phyloP scores from a whole-genome alignment of 1,140 invertebrate genomes.

The Habropoda laboriosa region DNA sequence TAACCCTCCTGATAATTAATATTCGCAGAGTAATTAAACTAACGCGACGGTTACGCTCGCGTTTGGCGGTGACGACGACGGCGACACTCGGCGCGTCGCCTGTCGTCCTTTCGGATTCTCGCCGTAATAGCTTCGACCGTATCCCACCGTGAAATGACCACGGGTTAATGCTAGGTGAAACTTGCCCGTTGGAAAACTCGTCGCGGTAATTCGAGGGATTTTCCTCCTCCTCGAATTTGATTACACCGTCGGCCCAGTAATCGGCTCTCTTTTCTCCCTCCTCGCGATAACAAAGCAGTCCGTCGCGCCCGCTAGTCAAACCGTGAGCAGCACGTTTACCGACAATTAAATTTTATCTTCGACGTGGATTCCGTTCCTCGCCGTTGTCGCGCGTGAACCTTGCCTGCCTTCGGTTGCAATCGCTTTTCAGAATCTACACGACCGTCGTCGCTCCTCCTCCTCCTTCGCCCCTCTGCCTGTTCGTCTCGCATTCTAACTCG shows the following conservation, averaged over 20 bases:
- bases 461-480: not conserved
- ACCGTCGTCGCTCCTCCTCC: not conserved
- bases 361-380: constrained; percentile 17
- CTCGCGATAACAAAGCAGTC: not conserved
- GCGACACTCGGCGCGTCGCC: not conserved
- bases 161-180: not conserved
- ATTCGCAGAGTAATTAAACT: constrained; percentile 39
- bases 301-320: not conserved
- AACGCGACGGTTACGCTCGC: not conserved
- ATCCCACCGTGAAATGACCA: not conserved
- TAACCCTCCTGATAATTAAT: constrained; percentile 39
- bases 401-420: constrained; percentile 43
- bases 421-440: constrained; percentile 17
- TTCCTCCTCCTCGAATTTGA: not conserved
- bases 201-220: not conserved
- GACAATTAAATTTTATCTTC: constrained; percentile 58
- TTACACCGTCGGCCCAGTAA: not conserved
- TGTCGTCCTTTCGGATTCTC: not conserved
- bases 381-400: constrained; percentile 20
- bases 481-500: constrained; percentile 26
- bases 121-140: not conserved
- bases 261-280: not conserved
- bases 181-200: not conserved
- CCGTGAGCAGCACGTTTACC: constrained; percentile 10
- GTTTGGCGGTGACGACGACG: not conserved